These are phyloP conservation scores for Morone chrysops DNA, from an alignment of 2,113 vertebrate species.

Conservation along the genomic window DNA sequence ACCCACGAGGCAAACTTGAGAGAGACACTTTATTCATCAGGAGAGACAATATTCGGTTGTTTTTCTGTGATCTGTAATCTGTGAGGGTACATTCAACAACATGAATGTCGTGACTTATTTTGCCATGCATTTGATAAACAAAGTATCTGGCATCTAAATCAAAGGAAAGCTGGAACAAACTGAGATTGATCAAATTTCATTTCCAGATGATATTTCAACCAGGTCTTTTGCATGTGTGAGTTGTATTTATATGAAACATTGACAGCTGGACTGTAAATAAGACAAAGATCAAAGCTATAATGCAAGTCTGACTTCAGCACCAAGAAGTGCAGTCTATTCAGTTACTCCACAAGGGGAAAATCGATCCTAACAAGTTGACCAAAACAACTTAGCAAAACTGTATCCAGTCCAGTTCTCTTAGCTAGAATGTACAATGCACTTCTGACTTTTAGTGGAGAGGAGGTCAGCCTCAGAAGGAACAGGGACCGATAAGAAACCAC, in stretches of 20 bases:
- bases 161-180: conserved; percentile 36
- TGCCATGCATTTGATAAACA: background rate
- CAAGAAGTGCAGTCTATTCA: conserved; percentile 19
- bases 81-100: background rate
- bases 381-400: conserved; percentile 27
- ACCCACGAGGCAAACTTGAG: background rate
- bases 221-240: background rate
- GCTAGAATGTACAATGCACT: conserved; percentile 15
- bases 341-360: conserved; percentile 27
- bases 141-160: conserved; percentile 22
- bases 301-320: conserved; percentile 36
- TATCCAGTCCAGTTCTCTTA: conserved; percentile 25
- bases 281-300: conserved; percentile 43
- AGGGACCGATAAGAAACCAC: conserved; percentile 36
- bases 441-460: conserved; percentile 8
- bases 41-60: background rate
- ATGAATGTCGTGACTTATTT: background rate
- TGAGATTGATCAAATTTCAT: conserved; percentile 27
- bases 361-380: conserved; percentile 25
- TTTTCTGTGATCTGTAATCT: background rate
- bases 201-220: conserved; percentile 35
- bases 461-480: background rate
- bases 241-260: conserved; percentile 39
- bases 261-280: conserved; percentile 46
- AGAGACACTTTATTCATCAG: background rate